Base-by-base conservation (phyloP, 2,113 vertebrate species). In the Channa maculata region DNA sequence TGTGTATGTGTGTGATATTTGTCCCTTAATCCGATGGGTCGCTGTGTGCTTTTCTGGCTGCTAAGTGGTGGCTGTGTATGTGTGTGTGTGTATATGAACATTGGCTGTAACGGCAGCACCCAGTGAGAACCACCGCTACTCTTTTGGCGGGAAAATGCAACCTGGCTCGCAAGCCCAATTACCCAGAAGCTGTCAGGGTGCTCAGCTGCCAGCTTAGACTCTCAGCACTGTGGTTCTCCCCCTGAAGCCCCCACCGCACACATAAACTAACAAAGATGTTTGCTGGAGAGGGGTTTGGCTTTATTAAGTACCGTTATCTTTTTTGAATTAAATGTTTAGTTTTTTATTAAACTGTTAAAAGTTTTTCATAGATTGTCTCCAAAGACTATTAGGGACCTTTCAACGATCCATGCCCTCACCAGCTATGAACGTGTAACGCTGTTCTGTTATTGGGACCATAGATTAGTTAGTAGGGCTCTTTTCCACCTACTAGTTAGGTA, bases 171-270 rank as follows among this genome's bases (percentile, higher is more conserved):
- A 11, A 81, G 61, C 76, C 75, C 86, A 88, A 24, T 90, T 89
- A 90, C 83, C 84, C 83, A 86, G 74, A 87, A 84, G 80, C 88
- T 90, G 84, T 85, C 43, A 36, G 53, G 63, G 43, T 41, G 6
- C 50, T 71, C 4, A 4, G 54, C 73, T 88, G 86, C 87, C 82
- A 89, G 82, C 53, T 77, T 43, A 52, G 44, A 71, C 49, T 60
- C 41, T 5, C 57, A 55, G 34, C 55, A 6, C 48, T 41, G 41
- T 33, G 24, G 71, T 34, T 65, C 45, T 60, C 43, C 34, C 44
- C 34, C 34, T 48, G 50, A 37, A 24, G 34, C 34, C 43, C 66
- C 51, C 38, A 48, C 70, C 37, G 52, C 33, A 57, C 46, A 69
- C 15, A 71, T 15, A 4, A 24, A 66, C 53, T 15, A 34, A 75